phyloP scores from a whole-genome alignment of 2,113 vertebrate species.

The Azemiops feae region DNA sequence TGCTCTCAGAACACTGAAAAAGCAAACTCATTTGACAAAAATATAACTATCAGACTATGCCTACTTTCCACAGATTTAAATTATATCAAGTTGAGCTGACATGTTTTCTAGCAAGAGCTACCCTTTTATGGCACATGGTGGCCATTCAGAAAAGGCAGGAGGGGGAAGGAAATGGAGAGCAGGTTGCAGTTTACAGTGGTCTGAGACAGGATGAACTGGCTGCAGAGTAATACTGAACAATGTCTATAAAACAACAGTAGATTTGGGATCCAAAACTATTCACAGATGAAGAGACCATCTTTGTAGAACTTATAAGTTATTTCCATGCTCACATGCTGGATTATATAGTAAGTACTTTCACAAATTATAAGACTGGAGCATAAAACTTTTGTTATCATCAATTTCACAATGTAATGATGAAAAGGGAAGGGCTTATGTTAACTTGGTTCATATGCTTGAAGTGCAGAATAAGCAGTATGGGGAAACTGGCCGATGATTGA shows the following conservation, averaged over 20 bases:
- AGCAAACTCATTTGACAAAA: neutral
- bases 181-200: neutral
- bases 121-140: neutral
- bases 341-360: neutral
- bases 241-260: neutral
- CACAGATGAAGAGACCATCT: neutral
- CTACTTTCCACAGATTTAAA: neutral
- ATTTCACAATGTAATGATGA: constrained; percentile 50
- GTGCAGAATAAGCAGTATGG: neutral
- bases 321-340: neutral
- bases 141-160: neutral
- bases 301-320: neutral
- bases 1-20: neutral
- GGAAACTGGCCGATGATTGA: neutral
- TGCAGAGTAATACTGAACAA: neutral
- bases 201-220: neutral
- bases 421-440: neutral
- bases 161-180: neutral
- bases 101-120: neutral
- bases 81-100: neutral
- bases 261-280: neutral
- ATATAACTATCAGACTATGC: neutral
- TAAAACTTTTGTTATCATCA: neutral
- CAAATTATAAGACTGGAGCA: constrained; percentile 1
- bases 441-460: neutral